These are phyloP conservation scores for Sisor rabdophorus DNA, from an alignment of 2,113 vertebrate species.

Conservation along the genomic window DNA sequence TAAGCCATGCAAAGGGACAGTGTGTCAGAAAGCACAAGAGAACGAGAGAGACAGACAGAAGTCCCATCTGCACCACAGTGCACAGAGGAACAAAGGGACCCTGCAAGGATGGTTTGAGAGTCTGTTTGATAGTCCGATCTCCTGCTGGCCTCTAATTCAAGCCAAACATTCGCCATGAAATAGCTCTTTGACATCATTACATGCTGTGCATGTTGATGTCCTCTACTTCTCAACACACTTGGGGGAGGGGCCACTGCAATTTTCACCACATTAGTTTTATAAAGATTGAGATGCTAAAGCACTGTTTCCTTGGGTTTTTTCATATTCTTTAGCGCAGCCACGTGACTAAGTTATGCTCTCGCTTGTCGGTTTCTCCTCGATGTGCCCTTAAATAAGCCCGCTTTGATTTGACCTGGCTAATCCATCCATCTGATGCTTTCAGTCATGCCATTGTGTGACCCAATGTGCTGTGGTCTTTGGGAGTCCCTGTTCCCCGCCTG, in stretches of 20 bases:
- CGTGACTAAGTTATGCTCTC: constrained; percentile 13
- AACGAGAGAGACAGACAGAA: constrained; percentile 24
- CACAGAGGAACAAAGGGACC: constrained; percentile 50
- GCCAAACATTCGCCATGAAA: constrained; percentile 59
- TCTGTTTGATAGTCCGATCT: constrained; percentile 49
- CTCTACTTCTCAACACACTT: constrained; percentile 50
- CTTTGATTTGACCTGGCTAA: constrained; percentile 44
- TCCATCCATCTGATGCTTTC: constrained; percentile 52
- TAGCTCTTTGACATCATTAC: constrained; percentile 61
- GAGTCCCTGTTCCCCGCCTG: constrained; percentile 51
- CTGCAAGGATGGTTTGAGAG: constrained; percentile 41
- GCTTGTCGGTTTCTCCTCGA: constrained; percentile 32
- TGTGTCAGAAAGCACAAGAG: constrained; percentile 23
- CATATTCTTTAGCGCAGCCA: not conserved
- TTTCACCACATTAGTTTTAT: constrained; percentile 50
- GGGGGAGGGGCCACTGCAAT: constrained; percentile 41
- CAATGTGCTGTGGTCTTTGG: constrained; percentile 34
- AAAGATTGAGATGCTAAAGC: constrained; percentile 32
- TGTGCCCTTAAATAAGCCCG: constrained; percentile 40
- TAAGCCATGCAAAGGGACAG: constrained; percentile 29
- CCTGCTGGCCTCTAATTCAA: constrained; percentile 61
- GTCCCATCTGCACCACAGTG: constrained; percentile 47
- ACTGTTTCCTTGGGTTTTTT: constrained; percentile 14
- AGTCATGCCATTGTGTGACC: constrained; percentile 51
- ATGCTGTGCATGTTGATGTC: constrained; percentile 56